Conservation (phyloP, 2,797 vertebrate species). For the Pantherophis vulpinus region DNA sequence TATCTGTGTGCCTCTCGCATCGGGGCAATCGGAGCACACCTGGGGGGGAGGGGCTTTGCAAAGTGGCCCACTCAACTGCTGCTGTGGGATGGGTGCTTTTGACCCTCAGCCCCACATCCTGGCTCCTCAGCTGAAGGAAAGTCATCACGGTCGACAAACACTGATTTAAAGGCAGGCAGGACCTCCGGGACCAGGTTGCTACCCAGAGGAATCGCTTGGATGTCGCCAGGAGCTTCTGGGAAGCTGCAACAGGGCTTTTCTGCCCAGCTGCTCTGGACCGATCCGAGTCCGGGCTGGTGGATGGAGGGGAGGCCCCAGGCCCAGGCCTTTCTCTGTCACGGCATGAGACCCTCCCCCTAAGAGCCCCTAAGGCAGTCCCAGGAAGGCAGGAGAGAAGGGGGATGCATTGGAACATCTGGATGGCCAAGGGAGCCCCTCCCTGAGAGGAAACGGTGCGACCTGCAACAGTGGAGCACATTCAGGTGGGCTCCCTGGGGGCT, state of each 20-base stretch:
- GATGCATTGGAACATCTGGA: background rate
- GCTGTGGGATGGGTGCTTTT: background rate
- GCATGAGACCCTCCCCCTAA: background rate
- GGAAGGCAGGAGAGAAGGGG: background rate
- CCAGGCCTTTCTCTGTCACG: too few species aligned
- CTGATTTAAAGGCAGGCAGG: background rate
- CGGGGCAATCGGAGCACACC: too few species aligned
- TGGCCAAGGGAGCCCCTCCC: background rate
- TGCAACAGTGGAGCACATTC: background rate
- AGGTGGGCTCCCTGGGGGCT: background rate
- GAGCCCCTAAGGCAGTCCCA: background rate
- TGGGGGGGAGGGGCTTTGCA: background rate
- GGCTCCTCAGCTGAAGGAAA: background rate
- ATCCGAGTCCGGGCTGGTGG: too few species aligned
- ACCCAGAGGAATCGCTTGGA: too few species aligned
- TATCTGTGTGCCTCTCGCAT: too few species aligned
- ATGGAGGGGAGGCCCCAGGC: too few species aligned
- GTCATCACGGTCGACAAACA: fast-evolving
- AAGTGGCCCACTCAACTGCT: background rate
- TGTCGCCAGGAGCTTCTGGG: too few species aligned
- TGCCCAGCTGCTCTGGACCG: too few species aligned
- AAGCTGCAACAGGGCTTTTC: too few species aligned
- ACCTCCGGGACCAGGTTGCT: too few species aligned
- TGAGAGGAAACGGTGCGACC: too few species aligned
- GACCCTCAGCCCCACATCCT: background rate